These are phyloP conservation scores for Hemicentrotus pulcherrimus DNA, from an alignment of 35 echinoderm and acorn worm species.

Conservation along the genomic window DNA sequence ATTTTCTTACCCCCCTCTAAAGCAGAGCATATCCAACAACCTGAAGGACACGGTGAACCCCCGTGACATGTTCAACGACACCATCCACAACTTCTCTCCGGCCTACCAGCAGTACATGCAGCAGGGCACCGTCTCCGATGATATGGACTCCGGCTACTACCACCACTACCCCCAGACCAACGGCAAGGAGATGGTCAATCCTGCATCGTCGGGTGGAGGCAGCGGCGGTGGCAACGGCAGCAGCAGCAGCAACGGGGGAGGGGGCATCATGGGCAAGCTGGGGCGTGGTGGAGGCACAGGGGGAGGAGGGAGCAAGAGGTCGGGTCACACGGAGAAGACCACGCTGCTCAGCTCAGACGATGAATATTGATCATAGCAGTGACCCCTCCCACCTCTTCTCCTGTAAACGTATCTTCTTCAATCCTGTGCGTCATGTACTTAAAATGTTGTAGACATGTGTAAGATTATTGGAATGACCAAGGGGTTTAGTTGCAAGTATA, in stretches of 20 bases:
- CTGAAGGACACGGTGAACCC: slow-evolving; percentile 96
- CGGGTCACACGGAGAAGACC: slow-evolving; percentile 91
- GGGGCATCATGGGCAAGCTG: background rate
- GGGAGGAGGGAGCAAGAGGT: slow-evolving; percentile 42
- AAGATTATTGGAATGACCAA: background rate
- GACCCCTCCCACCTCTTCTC: background rate
- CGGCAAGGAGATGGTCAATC: slow-evolving; percentile 57
- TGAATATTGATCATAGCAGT: slow-evolving; percentile 64
- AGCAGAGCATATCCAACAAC: slow-evolving; percentile 98
- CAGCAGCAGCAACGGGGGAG: slow-evolving; percentile 36
- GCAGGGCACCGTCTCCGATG: slow-evolving; percentile 67
- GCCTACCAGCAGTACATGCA: slow-evolving; percentile 99
- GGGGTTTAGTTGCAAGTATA: background rate
- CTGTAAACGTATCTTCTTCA: background rate
- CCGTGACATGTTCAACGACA: slow-evolving; percentile 94
- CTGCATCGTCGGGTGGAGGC: background rate
- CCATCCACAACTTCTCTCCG: slow-evolving; percentile 96
- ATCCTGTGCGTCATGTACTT: no score
- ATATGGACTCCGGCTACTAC: slow-evolving; percentile 70
- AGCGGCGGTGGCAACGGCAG: slow-evolving; percentile 37
- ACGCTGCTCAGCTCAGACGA: slow-evolving; percentile 93
- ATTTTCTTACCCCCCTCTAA: slow-evolving; percentile 30
- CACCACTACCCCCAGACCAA: slow-evolving; percentile 63
- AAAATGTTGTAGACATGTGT: background rate
- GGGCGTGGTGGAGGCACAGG: background rate